Conservation (phyloP, 2,888 invertebrate genomes). For the Oscheius sp. region DNA sequence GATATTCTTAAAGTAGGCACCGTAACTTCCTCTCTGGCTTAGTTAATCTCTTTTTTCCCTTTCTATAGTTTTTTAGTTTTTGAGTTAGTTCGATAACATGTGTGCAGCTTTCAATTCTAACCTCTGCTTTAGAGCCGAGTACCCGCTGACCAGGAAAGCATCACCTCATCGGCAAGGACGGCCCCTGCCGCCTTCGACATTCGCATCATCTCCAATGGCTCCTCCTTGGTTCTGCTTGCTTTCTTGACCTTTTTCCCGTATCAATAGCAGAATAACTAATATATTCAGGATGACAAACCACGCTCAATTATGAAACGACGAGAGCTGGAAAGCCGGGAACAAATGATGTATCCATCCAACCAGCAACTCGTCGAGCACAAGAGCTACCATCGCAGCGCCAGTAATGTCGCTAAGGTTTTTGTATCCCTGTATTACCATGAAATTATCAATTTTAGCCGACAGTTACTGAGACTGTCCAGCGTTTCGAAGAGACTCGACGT, state of each 20-base stretch:
- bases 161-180: slow-evolving; percentile 24
- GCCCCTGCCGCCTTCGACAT: slow-evolving; percentile 15
- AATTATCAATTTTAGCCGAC: slow-evolving; percentile 56
- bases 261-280: not conserved
- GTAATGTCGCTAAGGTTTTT: slow-evolving; percentile 39
- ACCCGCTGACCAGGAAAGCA: slow-evolving; percentile 29
- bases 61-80: not conserved
- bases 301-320: slow-evolving; percentile 68
- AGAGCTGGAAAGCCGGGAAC: slow-evolving; percentile 64
- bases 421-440: not conserved
- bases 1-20: slow-evolving; percentile 65
- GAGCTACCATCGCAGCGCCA: slow-evolving; percentile 42
- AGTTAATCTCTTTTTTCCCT: not conserved
- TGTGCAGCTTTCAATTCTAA: slow-evolving; percentile 21
- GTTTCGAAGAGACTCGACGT: slow-evolving; percentile 72
- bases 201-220: slow-evolving; percentile 15
- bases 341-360: slow-evolving; percentile 59
- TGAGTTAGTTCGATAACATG: not conserved
- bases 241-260: not conserved
- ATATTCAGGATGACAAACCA: slow-evolving; percentile 66
- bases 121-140: slow-evolving; percentile 30
- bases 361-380: slow-evolving; percentile 53
- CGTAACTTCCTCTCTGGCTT: not conserved
- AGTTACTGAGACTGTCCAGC: slow-evolving; percentile 72
- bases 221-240: slow-evolving; percentile 32